Conservation (phyloP, 2,797 vertebrate genomes). For the Amazona finschi region DNA sequence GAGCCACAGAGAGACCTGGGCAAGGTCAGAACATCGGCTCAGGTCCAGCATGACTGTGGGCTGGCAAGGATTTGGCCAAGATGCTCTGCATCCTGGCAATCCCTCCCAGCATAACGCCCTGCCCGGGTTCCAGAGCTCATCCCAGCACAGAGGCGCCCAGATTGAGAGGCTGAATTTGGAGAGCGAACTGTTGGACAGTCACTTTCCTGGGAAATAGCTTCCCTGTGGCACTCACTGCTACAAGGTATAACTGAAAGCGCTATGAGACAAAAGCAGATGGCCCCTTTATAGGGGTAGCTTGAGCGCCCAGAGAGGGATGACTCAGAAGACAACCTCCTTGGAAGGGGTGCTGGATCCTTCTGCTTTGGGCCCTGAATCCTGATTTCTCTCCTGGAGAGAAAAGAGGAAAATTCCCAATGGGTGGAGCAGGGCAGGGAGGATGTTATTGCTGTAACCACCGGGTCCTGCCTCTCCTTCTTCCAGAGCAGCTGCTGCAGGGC, state of each 20-base stretch:
- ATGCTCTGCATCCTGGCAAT: accelerated
- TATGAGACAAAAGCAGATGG: accelerated
- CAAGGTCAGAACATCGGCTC: neutral
- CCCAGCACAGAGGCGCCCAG: neutral
- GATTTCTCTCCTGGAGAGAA: neutral
- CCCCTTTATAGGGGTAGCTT: neutral
- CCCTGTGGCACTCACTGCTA: neutral
- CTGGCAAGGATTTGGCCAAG: neutral
- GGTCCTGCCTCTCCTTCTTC: neutral
- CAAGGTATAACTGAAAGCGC: accelerated
- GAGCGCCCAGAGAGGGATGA: neutral
- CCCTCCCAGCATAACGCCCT: neutral
- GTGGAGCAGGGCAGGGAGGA: neutral
- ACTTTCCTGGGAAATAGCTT: neutral
- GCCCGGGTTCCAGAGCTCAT: neutral
- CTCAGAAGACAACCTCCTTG: neutral
- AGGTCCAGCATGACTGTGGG: neutral
- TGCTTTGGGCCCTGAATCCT: neutral
- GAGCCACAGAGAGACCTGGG: neutral
- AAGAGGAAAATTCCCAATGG: neutral
- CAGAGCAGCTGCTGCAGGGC: neutral
- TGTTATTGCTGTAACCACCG: neutral
- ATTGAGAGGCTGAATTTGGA: neutral
- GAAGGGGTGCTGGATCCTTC: neutral
- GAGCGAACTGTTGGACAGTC: neutral